Conservation (phyloP, 2,113 vertebrate species). For the Carassius gibelio region DNA sequence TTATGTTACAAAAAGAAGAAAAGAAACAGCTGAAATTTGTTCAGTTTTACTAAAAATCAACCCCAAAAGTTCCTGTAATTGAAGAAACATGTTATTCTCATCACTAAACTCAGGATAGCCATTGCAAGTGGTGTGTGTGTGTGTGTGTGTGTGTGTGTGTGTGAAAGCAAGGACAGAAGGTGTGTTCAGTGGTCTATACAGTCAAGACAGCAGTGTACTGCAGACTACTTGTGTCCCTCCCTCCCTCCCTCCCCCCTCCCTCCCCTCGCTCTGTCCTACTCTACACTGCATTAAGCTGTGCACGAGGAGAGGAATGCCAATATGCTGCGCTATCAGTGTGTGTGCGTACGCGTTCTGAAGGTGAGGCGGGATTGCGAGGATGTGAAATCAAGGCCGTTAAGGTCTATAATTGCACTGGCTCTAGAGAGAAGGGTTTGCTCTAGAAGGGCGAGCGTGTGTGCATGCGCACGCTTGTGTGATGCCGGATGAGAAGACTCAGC, state of each 20-base stretch:
- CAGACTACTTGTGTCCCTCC: conserved; percentile 23
- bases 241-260: neutral
- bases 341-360: conserved; percentile 23
- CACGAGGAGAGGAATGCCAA: conserved; percentile 33
- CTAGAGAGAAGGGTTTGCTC: conserved; percentile 32
- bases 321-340: conserved; percentile 18
- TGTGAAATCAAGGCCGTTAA: conserved; percentile 31
- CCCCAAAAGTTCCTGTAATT: neutral
- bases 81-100: neutral
- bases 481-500: conserved; percentile 68
- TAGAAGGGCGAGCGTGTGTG: conserved; percentile 22
- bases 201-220: conserved; percentile 38
- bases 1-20: neutral
- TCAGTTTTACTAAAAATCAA: neutral
- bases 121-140: neutral
- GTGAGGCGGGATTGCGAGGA: conserved; percentile 7
- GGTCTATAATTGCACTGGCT: conserved; percentile 22
- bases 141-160: neutral
- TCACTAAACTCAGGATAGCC: neutral
- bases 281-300: conserved; percentile 37
- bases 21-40: neutral
- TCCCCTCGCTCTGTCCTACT: conserved; percentile 19
- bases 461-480: conserved; percentile 56
- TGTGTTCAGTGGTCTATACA: conserved; percentile 21
- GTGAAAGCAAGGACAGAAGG: neutral